These are phyloP conservation scores for Diaprepes abbreviatus DNA, from an alignment of 2,888 invertebrate genomes.

Conservation along the genomic window DNA sequence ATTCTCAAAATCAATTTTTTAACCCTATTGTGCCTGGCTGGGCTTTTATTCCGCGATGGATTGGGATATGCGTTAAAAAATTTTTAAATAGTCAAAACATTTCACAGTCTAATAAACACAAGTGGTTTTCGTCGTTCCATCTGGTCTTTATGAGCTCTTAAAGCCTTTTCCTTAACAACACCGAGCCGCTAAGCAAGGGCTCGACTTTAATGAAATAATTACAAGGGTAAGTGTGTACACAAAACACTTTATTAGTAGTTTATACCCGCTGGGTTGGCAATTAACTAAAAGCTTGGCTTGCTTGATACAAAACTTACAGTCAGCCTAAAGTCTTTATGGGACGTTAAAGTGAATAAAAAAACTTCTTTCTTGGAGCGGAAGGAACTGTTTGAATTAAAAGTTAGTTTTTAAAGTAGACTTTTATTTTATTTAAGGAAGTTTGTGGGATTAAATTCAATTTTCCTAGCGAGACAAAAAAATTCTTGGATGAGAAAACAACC, in stretches of 20 bases:
- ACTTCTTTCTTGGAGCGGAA: neutral
- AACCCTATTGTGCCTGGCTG: too few species aligned
- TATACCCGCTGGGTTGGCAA: conserved; percentile 14
- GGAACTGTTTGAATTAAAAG: neutral
- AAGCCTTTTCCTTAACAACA: conserved; percentile 19
- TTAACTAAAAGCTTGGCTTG: conserved; percentile 16
- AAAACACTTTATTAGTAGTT: conserved; percentile 30
- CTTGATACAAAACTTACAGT: conserved; percentile 10
- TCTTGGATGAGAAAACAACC: too few species aligned
- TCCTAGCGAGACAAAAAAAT: neutral
- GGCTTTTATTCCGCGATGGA: too few species aligned
- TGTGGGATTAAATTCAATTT: neutral
- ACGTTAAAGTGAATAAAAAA: neutral
- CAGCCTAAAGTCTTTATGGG: neutral
- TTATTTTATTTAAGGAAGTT: neutral
- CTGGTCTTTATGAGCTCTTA: conserved; percentile 23
- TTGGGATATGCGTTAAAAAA: neutral
- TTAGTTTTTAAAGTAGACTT: neutral
- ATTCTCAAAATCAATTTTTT: too few species aligned
- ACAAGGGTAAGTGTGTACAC: conserved; percentile 29
- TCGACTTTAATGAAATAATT: conserved; percentile 30
- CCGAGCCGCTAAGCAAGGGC: conserved; percentile 17
- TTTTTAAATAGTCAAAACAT: neutral
- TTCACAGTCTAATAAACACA: conserved; percentile 22
- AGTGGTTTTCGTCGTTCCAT: conserved; percentile 12